A percentile compares a stretch with the other conserved stretches of the same genome.
Conservation (phyloP, 2,888 invertebrate genomes). For the Drosophila antonietae region DNA sequence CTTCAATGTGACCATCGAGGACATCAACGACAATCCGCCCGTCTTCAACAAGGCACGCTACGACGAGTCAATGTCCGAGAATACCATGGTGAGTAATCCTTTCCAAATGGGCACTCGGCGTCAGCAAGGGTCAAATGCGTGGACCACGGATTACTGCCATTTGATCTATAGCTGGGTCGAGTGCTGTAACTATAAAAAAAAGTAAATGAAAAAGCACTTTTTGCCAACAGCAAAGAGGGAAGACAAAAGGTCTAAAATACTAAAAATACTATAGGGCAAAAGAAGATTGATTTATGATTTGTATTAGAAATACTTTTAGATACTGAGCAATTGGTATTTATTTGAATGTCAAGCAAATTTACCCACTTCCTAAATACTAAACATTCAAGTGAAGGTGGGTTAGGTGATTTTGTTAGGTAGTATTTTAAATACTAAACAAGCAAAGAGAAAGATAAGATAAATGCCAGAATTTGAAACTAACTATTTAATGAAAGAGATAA, state of each 20-base stretch:
- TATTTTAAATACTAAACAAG: not conserved
- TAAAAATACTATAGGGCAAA: too few species aligned
- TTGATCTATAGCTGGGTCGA: slow-evolving; percentile 43
- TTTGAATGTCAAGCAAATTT: too few species aligned
- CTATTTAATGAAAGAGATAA: not conserved
- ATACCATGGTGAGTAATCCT: slow-evolving; percentile 86
- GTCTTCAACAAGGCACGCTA: slow-evolving; percentile 86
- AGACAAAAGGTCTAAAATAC: too few species aligned
- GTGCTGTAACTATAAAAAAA: not conserved
- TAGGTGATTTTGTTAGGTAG: not conserved
- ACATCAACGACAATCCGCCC: slow-evolving; percentile 94
- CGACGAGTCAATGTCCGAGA: slow-evolving; percentile 92
- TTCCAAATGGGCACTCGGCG: not conserved
- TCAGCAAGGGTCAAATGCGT: slow-evolving; percentile 56
- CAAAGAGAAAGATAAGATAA: not conserved
- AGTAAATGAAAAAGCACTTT: not conserved
- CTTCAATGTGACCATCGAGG: slow-evolving; percentile 94
- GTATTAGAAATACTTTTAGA: too few species aligned
- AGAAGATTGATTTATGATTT: too few species aligned
- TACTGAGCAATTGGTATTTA: too few species aligned
- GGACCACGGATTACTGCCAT: slow-evolving; percentile 83
- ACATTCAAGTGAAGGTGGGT: not conserved
- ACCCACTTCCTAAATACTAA: too few species aligned
- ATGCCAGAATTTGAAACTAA: not conserved
- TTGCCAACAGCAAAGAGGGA: not conserved